Evolutionary conservation across 2,113 vertebrate genomes (phyloP).

Genomic region (Chaetodon trifascialis): DNA sequence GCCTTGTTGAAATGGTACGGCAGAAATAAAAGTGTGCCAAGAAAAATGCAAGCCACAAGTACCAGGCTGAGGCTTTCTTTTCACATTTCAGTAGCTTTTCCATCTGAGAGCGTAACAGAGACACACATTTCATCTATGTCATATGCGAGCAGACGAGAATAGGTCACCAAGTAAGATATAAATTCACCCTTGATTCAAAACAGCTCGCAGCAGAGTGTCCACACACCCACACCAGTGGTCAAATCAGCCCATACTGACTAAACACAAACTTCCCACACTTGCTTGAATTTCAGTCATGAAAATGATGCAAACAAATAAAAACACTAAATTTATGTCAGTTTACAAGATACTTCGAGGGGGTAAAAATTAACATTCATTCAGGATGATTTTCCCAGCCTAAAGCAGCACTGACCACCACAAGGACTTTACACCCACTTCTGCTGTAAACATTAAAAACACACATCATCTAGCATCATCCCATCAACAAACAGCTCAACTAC

Average conservation of each 20-base stretch:
- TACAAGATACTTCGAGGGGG: not conserved
- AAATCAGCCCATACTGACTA: slow-evolving; percentile 22
- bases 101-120: slow-evolving; percentile 31
- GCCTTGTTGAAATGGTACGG: slow-evolving; percentile 43
- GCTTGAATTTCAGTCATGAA: slow-evolving; percentile 26
- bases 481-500: not conserved
- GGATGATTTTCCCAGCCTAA: not conserved
- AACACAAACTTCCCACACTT: slow-evolving; percentile 40
- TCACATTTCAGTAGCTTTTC: slow-evolving; percentile 46
- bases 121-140: slow-evolving; percentile 22
- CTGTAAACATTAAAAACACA: slow-evolving; percentile 20
- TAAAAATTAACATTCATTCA: not conserved
- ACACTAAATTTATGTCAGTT: not conserved
- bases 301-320: not conserved
- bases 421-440: not conserved
- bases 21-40: slow-evolving; percentile 62
- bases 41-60: slow-evolving; percentile 55
- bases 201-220: slow-evolving; percentile 3
- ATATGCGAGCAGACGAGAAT: slow-evolving; percentile 30
- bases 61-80: slow-evolving; percentile 35
- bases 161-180: slow-evolving; percentile 32
- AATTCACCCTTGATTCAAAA: slow-evolving; percentile 49
- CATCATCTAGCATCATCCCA: not conserved
- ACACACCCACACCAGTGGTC: slow-evolving; percentile 48
- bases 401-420: slow-evolving; percentile 7